A percentile compares a stretch with the other conserved stretches of the same genome.
Conservation (phyloP, 2,888 invertebrate genomes). For the Macrophya annulata region DNA sequence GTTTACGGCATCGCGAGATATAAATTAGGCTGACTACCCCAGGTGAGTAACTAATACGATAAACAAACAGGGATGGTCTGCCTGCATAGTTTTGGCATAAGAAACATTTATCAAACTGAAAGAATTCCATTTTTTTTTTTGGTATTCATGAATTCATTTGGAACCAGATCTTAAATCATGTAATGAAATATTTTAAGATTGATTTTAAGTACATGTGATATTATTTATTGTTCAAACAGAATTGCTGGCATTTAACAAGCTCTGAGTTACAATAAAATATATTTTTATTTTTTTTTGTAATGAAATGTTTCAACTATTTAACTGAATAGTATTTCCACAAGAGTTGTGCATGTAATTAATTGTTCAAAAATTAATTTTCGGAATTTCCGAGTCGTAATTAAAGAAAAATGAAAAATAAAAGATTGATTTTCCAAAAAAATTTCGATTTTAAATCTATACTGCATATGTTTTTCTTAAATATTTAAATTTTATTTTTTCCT, state of each 20-base stretch:
- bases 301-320: constrained; percentile 19
- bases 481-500: not conserved
- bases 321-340: constrained; percentile 21
- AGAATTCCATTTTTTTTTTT: not conserved
- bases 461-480: not conserved
- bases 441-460: constrained; percentile 10
- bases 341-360: constrained; percentile 21
- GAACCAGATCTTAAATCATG: not conserved
- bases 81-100: constrained; percentile 1
- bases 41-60: constrained; percentile 42
- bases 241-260: constrained; percentile 32
- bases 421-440: not conserved
- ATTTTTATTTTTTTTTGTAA: constrained; percentile 4
- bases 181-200: not conserved
- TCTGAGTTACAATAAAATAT: not conserved
- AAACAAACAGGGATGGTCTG: not conserved
- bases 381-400: not conserved
- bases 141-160: not conserved
- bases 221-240: constrained; percentile 19
- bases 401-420: not conserved
- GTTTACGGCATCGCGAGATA: constrained; percentile 10
- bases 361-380: not conserved
- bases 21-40: constrained; percentile 59
- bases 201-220: constrained; percentile 38
- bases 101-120: not conserved